Evolutionary conservation across 2,888 invertebrate genomes (phyloP).

Genomic region (Epinotia ramella): DNA sequence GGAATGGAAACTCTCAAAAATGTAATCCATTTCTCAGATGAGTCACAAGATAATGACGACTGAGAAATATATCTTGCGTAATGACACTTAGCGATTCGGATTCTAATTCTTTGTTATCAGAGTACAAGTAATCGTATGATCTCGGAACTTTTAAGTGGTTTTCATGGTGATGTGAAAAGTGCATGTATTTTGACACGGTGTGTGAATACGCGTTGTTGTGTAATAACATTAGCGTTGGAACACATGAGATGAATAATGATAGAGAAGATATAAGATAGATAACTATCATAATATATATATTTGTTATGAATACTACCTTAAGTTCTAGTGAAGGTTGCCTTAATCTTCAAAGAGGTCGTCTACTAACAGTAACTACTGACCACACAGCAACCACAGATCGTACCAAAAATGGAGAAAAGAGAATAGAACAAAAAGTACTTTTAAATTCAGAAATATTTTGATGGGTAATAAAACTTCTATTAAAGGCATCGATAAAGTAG

Average conservation of each 20-base stretch:
- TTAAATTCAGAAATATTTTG: not conserved
- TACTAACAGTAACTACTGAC: not conserved
- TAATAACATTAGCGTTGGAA: not conserved
- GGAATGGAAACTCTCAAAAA: constrained; percentile 76
- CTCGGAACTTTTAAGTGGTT: constrained; percentile 26
- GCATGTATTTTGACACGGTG: not conserved
- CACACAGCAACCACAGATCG: too few species aligned
- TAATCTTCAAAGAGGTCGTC: not conserved
- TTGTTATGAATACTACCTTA: too few species aligned
- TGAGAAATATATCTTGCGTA: constrained; percentile 49
- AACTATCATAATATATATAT: too few species aligned
- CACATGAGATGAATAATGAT: not conserved
- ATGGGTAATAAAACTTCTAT: not conserved
- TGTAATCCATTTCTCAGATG: constrained; percentile 71
- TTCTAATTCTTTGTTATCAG: constrained; percentile 30
- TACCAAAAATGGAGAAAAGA: too few species aligned
- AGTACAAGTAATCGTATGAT: constrained; percentile 15
- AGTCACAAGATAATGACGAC: constrained; percentile 47
- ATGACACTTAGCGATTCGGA: constrained; percentile 44
- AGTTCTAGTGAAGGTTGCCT: not conserved
- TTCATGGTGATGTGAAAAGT: constrained; percentile 13
- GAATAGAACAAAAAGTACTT: too few species aligned
- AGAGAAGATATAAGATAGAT: not conserved
- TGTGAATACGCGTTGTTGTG: constrained; percentile 3
- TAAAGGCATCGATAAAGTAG: not conserved